A percentile compares a stretch with the other conserved stretches of the same genome.
Conservation (phyloP, 2,113 vertebrate genomes). For the Odobenus rosmarus region DNA sequence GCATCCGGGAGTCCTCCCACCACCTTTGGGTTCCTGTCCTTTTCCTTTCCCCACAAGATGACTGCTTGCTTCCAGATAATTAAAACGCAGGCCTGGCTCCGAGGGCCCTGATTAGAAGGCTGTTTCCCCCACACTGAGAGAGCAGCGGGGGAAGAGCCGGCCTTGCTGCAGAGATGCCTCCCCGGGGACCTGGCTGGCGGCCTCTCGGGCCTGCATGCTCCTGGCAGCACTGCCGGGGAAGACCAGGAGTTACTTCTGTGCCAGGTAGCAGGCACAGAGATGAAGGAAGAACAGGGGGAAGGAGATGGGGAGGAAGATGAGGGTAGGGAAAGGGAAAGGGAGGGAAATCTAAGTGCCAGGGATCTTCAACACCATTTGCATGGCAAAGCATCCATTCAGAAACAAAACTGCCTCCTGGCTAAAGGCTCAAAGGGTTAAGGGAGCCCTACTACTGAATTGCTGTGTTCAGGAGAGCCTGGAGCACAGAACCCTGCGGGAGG, state of each 20-base stretch:
- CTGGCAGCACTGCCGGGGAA: not conserved
- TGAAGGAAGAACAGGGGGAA: not conserved
- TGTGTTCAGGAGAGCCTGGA: too few relatives aligned
- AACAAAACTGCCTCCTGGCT: not conserved
- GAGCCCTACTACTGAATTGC: not conserved
- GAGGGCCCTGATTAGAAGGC: not conserved
- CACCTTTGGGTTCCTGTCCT: not conserved
- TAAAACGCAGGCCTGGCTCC: accelerated
- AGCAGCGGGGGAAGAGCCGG: accelerated
- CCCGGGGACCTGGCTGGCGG: accelerated
- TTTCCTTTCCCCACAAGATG: not conserved
- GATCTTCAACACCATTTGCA: not conserved
- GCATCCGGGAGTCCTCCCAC: not conserved
- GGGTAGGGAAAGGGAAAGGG: not conserved
- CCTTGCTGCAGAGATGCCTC: accelerated
- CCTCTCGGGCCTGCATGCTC: not conserved
- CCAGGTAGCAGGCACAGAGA: not conserved
- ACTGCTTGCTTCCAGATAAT: not conserved
- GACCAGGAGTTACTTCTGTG: not conserved
- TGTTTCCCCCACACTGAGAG: accelerated
- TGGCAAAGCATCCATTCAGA: not conserved
- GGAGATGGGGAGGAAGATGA: not conserved
- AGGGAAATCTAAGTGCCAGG: not conserved
- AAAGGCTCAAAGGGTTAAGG: not conserved
- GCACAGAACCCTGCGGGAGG: too few relatives aligned